Base-by-base conservation (phyloP, 2,113 vertebrate species). In the Psammodynastes pulverulentus region DNA sequence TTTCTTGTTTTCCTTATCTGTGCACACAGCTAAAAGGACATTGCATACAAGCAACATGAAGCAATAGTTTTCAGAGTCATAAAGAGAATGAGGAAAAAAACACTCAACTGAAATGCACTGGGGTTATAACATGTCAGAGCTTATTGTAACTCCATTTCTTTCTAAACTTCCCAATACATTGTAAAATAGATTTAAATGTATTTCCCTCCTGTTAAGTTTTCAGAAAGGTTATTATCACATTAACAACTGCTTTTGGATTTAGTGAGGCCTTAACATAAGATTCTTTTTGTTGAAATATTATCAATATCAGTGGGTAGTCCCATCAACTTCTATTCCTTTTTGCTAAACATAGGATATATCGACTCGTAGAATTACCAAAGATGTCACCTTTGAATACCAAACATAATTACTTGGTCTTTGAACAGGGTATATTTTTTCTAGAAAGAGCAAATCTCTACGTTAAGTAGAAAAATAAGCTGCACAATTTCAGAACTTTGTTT, bases 21-120 rank as follows among this genome's bases (percentile, higher is more conserved):
- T 92, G 10, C 84, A 89, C 2, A 26, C 1, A 21, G 89, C 92
- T 87, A 88, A 96, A 94, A 93, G 95, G 89, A 52, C 93, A 92
- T 94, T 79, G 91, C 89, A 87, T 52, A 94, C 95, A 97, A 96
- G 9, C 87, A 95, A 92, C 29, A 43, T 67, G 58, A 97, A 95
- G 84, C 94, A 96, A 96, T 15, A 92, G 72, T 97, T 96, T 97
- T 95, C 93, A 97, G 97, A 96, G 95, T 94, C 95, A 96, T 39
- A 92, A 95, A 96, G 87, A 96, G 94, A 91, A 43, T 46, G 93
- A 87, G 45, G 58, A 91, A 91, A 8, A 8, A 85, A 58, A 88
- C 88, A 89, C 4, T 39, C 7, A 49, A 15, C 45, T 58, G 95
- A 96, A 96, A 94, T 86, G 23, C 5, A 93, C 29, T 93, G 51